Conservation (phyloP, 2,888 invertebrate genomes). For the Sturmia bella region DNA sequence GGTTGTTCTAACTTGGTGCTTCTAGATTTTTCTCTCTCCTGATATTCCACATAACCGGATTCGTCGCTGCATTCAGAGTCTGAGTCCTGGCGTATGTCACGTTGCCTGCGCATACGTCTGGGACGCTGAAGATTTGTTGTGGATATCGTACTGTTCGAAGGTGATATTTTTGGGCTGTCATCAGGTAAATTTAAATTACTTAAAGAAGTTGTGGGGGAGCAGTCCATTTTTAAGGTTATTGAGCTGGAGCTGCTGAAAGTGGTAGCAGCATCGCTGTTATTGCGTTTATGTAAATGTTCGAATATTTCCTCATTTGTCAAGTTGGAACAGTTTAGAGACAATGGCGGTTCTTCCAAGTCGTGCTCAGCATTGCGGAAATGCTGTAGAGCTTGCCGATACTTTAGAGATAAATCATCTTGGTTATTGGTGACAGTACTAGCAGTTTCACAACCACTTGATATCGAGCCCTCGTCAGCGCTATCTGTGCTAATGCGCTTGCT, state of each 20-base stretch:
- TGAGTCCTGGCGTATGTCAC: conserved; percentile 75
- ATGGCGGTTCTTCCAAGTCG: conserved; percentile 33
- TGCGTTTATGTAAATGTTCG: conserved; percentile 74
- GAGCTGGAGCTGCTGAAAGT: conserved; percentile 79
- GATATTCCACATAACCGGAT: conserved; percentile 93
- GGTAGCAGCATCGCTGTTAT: conserved; percentile 77
- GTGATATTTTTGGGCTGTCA: conserved; percentile 27
- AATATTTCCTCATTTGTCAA: conserved; percentile 48
- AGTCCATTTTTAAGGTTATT: conserved; percentile 76
- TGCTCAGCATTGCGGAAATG: conserved; percentile 19
- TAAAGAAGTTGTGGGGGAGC: conserved; percentile 73
- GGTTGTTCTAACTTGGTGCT: conserved; percentile 49
- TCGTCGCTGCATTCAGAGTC: conserved; percentile 94
- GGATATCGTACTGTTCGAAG: conserved; percentile 46
- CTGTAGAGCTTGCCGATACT: conserved; percentile 73
- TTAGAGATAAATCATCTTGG: conserved; percentile 79
- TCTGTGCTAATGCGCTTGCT: conserved; percentile 79
- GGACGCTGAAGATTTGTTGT: conserved; percentile 63
- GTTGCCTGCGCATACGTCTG: conserved; percentile 47
- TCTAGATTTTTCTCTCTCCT: conserved; percentile 74
- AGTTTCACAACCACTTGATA: conserved; percentile 91
- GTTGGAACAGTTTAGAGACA: conserved; percentile 30
- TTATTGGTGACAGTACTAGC: conserved; percentile 87
- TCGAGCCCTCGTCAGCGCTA: conserved; percentile 87
- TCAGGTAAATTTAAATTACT: conserved; percentile 37